A percentile compares a stretch with the other conserved stretches of the same genome.
Evolutionary conservation across 2,113 vertebrate species (phyloP).

Genomic region (Eretmochelys imbricata): DNA sequence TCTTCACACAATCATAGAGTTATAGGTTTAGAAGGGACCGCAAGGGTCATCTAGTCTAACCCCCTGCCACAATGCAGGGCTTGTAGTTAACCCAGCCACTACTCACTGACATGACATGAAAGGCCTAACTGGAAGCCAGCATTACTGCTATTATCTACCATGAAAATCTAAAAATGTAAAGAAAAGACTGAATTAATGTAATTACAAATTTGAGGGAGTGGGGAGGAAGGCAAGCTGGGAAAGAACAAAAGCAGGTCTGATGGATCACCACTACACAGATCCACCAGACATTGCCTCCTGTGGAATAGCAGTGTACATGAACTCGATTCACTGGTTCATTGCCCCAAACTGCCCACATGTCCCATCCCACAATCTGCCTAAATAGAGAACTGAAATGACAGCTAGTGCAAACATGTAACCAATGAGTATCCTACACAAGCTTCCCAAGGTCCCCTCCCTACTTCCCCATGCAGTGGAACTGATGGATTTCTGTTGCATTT

Average conservation of each 20-base stretch:
- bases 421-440: background rate
- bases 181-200: background rate
- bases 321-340: background rate
- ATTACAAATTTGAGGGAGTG: background rate
- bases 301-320: background rate
- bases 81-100: background rate
- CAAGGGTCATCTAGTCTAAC: background rate
- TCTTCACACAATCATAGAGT: background rate
- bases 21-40: background rate
- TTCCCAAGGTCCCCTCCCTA: background rate
- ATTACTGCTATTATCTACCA: background rate
- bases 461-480: background rate
- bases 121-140: background rate
- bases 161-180: background rate
- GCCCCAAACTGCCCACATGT: accelerated
- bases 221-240: background rate
- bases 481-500: background rate
- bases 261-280: background rate
- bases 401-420: background rate
- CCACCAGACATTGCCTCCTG: background rate
- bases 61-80: background rate
- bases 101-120: background rate
- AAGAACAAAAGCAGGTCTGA: background rate
- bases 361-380: background rate
- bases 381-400: background rate